These are phyloP conservation scores for Pseudochromis fuscus DNA, from an alignment of 2,797 vertebrate genomes.

Conservation along the genomic window DNA sequence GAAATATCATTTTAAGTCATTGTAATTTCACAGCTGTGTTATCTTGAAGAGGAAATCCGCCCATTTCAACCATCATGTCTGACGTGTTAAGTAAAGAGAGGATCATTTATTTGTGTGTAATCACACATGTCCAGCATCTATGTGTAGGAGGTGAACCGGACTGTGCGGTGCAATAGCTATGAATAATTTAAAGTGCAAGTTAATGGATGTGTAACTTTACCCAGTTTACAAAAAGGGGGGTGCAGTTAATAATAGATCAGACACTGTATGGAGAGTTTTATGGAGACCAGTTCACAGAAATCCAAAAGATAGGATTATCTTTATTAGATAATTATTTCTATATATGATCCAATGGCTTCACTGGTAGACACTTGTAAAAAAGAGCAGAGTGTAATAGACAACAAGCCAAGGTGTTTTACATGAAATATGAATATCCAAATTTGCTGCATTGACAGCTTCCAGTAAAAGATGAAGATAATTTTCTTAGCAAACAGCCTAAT, in stretches of 20 bases:
- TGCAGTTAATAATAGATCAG: slow-evolving; percentile 55
- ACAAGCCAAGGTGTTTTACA: slow-evolving; percentile 55
- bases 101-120: background rate
- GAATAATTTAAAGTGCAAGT: slow-evolving; percentile 63
- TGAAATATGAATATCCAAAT: slow-evolving; percentile 64
- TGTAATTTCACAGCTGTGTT: background rate
- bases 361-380: background rate
- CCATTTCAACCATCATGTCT: too few species aligned
- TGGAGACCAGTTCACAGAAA: background rate
- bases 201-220: slow-evolving; percentile 48
- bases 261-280: background rate
- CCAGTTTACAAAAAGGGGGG: slow-evolving; percentile 2
- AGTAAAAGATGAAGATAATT: background rate
- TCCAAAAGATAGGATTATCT: background rate
- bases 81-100: background rate
- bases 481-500: too few species aligned
- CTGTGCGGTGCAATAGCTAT: slow-evolving; percentile 38
- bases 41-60: slow-evolving; percentile 13
- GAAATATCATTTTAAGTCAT: background rate
- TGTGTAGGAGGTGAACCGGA: background rate
- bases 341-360: background rate
- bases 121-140: background rate
- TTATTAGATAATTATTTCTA: too few species aligned
- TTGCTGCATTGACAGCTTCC: background rate
- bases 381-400: too few species aligned